These are phyloP conservation scores for Diadegma fenestrale DNA, from an alignment of 2,888 invertebrate genomes.

Conservation along the genomic window DNA sequence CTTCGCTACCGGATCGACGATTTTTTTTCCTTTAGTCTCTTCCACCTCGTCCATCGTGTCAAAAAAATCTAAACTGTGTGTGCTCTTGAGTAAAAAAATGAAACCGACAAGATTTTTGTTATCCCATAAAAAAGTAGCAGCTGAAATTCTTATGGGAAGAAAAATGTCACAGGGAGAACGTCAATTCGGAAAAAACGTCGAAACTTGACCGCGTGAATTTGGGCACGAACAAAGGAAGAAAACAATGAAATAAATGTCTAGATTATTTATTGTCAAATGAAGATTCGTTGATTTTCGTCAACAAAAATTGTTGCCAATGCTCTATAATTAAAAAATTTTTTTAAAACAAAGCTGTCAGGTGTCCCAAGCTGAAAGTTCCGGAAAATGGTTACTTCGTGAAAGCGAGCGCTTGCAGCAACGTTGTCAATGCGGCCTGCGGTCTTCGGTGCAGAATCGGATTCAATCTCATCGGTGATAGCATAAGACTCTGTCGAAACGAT, in stretches of 20 bases:
- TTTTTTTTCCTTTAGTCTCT: constrained; percentile 65
- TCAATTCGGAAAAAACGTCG: background rate
- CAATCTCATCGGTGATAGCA: constrained; percentile 85
- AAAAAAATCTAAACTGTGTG: constrained; percentile 46
- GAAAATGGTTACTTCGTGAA: constrained; percentile 89
- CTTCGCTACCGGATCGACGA: constrained; percentile 74
- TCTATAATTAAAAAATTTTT: constrained; percentile 25
- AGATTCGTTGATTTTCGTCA: background rate
- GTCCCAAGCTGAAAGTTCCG: constrained; percentile 87
- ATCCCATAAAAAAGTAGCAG: background rate
- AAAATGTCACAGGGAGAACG: background rate
- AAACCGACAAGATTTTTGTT: background rate
- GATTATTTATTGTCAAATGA: background rate
- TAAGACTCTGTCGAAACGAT: constrained; percentile 88
- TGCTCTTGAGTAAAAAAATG: background rate
- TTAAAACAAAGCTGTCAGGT: constrained; percentile 85
- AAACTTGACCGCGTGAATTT: background rate
- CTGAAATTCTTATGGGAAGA: background rate
- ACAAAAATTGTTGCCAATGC: background rate
- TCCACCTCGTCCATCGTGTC: constrained; percentile 66
- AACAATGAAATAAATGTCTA: background rate
- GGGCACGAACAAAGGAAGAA: background rate
- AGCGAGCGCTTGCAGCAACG: constrained; percentile 87
- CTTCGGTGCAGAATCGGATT: constrained; percentile 89
- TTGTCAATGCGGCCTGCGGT: constrained; percentile 90